A percentile compares a stretch with the other conserved stretches of the same genome.
These are phyloP conservation scores for Sarotherodon lohbergeri DNA, from an alignment of 2,113 vertebrate genomes.

Conservation along the genomic window DNA sequence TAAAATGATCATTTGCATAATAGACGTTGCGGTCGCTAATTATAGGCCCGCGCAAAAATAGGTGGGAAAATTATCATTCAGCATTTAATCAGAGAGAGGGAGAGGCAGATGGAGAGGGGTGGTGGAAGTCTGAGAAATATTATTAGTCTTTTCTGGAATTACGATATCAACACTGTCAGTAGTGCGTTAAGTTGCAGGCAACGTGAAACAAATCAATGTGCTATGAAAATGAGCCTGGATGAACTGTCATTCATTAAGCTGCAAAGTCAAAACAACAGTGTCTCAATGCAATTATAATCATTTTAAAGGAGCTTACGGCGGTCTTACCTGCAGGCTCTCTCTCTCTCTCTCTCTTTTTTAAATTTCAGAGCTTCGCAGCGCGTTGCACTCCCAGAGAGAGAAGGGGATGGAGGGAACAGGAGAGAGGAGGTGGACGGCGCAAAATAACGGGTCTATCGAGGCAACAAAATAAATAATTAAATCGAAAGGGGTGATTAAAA, in stretches of 20 bases:
- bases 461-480: constrained; percentile 10
- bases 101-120: not conserved
- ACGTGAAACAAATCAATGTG: constrained; percentile 46
- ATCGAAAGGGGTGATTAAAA: constrained; percentile 2
- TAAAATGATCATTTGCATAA: constrained; percentile 41
- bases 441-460: constrained; percentile 45
- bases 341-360: not conserved
- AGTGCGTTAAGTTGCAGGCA: constrained; percentile 40
- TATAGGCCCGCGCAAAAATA: constrained; percentile 37
- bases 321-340: constrained; percentile 68
- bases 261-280: constrained; percentile 13
- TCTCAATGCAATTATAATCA: not conserved
- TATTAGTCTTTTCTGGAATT: not conserved
- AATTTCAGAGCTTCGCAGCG: constrained; percentile 42
- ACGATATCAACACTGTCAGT: not conserved
- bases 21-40: constrained; percentile 35
- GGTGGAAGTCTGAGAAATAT: not conserved
- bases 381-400: constrained; percentile 53
- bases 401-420: constrained; percentile 22
- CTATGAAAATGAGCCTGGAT: constrained; percentile 17
- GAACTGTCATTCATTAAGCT: constrained; percentile 3
- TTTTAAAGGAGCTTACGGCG: not conserved
- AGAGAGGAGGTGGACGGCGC: constrained; percentile 22
- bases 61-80: constrained; percentile 4
- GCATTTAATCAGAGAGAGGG: not conserved